A percentile compares a stretch with the other conserved stretches of the same genome.
Evolutionary conservation across 2,797 vertebrate genomes (phyloP).

Genomic region (Echiichthys vipera): DNA sequence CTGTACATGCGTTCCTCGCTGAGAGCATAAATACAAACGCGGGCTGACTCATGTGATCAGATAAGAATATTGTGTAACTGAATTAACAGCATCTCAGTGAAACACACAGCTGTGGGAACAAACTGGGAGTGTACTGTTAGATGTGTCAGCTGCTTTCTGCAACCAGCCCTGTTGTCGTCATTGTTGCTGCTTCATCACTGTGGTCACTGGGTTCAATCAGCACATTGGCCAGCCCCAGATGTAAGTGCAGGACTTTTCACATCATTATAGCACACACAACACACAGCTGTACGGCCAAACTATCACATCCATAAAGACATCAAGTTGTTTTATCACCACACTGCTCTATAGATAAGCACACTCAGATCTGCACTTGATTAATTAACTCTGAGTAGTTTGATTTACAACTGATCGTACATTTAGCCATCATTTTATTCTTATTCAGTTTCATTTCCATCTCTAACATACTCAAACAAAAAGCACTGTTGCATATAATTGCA

Average conservation of each 20-base stretch:
- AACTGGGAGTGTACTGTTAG: constrained; percentile 19
- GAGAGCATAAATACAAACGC: constrained; percentile 7
- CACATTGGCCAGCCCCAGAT: constrained; percentile 27
- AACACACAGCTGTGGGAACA: constrained; percentile 38
- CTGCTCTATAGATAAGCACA: neutral
- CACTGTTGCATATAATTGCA: too few species aligned
- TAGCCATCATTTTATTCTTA: too few species aligned
- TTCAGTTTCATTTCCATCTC: too few species aligned
- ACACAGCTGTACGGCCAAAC: neutral
- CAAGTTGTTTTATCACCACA: neutral
- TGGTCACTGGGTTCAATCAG: constrained; percentile 49
- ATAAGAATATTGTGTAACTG: constrained; percentile 47
- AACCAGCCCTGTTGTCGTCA: constrained; percentile 21
- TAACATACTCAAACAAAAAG: too few species aligned
- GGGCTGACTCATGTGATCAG: constrained; percentile 31
- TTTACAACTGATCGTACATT: too few species aligned
- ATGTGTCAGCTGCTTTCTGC: constrained; percentile 42
- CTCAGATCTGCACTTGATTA: neutral
- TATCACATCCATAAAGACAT: neutral
- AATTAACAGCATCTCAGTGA: constrained; percentile 21
- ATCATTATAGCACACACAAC: constrained; percentile 9
- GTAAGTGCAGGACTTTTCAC: constrained; percentile 10
- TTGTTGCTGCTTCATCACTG: constrained; percentile 45
- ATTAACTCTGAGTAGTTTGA: neutral
- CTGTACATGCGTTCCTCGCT: neutral